Evolutionary conservation across 2,888 invertebrate species (phyloP), one percentile per base, ranked within the genome.

Genomic region (Lithophane ornitopus): DNA sequence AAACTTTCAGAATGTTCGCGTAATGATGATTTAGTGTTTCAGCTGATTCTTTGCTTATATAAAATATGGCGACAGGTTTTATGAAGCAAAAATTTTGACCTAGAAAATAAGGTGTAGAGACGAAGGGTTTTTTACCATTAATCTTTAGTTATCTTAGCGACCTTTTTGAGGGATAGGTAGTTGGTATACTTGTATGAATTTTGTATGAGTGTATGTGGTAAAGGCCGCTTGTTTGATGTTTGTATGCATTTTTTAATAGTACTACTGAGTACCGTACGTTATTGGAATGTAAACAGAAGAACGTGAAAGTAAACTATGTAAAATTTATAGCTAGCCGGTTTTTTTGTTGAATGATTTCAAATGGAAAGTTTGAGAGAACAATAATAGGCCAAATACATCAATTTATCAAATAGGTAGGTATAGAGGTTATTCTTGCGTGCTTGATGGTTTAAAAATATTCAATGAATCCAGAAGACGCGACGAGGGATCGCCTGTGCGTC

Each of bases 1-100:
- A 52, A 83, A 85, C 72, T 81, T 34, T 39, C 39, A 61, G 44
- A 74, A 74, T 63, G 63, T 74, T 81, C 71, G 22, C 8, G 44
- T 74, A 78, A 78, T 78, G 41, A 81, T 85, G 66, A 83, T 39
- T 83, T 78, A 83, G 85, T 70, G 72, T 74, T 58, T 52, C 19
- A 61, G 62, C 59, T 49, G 72, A 63, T 61, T 69, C 41, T 69
- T 12, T 54, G 56, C 67, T 14, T 59, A 26, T 67, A 67, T 77
- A 74, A 85, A 81, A 70, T 76, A 69, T 68, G 39, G 19, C 0
- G 68, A 76, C 76, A 66, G 67, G 26, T 69, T 84, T 76, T 61
- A 71, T 74, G 65, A 63, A 3, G 44, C 61, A 63, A 54, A 39
- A 52, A 70, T 34, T 12, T n/a, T 72, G 26, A 49, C 39, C 62